Conservation (phyloP, 1,140 invertebrate species). For the Aphaenogaster rudis region DNA sequence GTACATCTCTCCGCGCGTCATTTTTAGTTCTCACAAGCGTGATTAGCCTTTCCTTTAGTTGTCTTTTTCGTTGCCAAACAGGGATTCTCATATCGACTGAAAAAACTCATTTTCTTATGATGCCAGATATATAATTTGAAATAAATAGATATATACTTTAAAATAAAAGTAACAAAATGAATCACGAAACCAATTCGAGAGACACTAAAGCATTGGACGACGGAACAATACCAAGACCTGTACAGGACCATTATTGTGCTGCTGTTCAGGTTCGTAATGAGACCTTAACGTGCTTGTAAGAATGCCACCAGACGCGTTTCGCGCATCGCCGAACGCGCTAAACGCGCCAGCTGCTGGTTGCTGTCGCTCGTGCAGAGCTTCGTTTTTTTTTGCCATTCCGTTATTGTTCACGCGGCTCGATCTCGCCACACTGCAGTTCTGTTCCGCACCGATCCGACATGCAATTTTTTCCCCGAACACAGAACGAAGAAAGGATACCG, state of each 20-base stretch:
- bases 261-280: conserved; percentile 71
- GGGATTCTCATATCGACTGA: conserved; percentile 14
- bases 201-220: conserved; percentile 22
- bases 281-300: conserved; percentile 77
- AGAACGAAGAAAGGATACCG: conserved; percentile 42
- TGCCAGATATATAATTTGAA: not conserved
- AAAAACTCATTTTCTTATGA: not conserved
- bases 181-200: not conserved
- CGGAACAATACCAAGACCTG: conserved; percentile 20
- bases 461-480: conserved; percentile 32
- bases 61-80: conserved; percentile 5
- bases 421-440: conserved; percentile 37
- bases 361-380: conserved; percentile 66
- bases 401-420: conserved; percentile 60
- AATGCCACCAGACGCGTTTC: conserved; percentile 83
- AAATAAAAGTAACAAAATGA: not conserved
- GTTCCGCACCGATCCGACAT: conserved; percentile 43
- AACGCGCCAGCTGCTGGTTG: conserved; percentile 80
- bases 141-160: not conserved
- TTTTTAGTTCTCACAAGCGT: conserved; percentile 35
- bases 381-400: conserved; percentile 27
- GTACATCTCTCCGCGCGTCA: conserved; percentile 33
- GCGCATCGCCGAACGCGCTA: conserved; percentile 82
- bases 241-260: conserved; percentile 42
- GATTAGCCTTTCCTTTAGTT: conserved; percentile 18